Evolutionary conservation across 2,888 invertebrate species (phyloP).

Genomic region (Leucania comma): DNA sequence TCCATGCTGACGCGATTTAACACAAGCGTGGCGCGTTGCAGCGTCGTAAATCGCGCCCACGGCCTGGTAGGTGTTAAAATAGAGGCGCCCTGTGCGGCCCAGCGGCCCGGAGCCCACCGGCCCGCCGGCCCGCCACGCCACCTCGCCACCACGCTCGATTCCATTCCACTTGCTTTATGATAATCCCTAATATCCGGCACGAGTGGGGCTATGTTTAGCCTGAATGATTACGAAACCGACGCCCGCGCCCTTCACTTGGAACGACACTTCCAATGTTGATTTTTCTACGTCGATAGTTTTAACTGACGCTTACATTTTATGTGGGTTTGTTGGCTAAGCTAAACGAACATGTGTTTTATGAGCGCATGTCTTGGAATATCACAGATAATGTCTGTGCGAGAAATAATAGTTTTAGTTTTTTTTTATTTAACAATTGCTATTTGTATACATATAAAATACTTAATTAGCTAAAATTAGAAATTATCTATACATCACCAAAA

Average conservation of each 20-base stretch:
- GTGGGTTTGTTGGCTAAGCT: conserved; percentile 48
- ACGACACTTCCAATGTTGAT: conserved; percentile 63
- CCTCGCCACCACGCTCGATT: conserved; percentile 74
- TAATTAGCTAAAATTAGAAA: too few species aligned
- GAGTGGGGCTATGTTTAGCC: conserved; percentile 83
- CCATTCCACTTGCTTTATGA: conserved; percentile 89
- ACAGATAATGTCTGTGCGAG: conserved; percentile 4
- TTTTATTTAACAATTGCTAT: too few species aligned
- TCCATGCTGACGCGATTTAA: conserved; percentile 73
- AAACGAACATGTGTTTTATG: conserved; percentile 35
- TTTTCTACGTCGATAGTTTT: conserved; percentile 62
- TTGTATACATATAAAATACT: too few species aligned
- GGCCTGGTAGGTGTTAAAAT: conserved; percentile 88
- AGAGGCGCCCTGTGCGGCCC: conserved; percentile 88
- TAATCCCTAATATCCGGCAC: conserved; percentile 90
- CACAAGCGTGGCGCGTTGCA: conserved; percentile 71
- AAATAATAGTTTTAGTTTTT: conserved; percentile 5
- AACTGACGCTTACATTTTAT: conserved; percentile 55
- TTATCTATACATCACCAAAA: too few species aligned
- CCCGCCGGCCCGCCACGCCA: conserved; percentile 49
- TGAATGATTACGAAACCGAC: conserved; percentile 74
- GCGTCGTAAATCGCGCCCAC: conserved; percentile 88
- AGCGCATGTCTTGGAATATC: conserved; percentile 11
- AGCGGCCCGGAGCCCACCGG: conserved; percentile 61
- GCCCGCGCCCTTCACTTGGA: conserved; percentile 66